phyloP scores from a whole-genome alignment of 2,113 vertebrate species.

The Hepsetus odoe region DNA sequence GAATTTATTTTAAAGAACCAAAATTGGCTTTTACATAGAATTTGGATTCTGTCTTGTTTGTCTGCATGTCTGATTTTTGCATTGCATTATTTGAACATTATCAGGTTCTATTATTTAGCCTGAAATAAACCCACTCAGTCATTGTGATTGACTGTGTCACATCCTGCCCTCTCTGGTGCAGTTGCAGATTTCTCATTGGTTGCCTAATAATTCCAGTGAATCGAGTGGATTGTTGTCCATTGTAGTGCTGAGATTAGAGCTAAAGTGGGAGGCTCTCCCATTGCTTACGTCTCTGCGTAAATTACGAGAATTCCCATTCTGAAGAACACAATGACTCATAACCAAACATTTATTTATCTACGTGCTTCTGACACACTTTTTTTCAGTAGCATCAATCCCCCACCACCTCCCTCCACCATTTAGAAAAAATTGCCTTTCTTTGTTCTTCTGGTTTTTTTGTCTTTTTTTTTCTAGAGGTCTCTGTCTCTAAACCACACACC shows the following conservation, averaged over 20 bases:
- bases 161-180: not conserved
- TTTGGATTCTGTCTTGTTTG: too few relatives aligned
- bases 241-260: not conserved
- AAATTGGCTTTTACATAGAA: too few relatives aligned
- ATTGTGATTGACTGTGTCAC: not conserved
- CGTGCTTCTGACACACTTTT: constrained; percentile 50
- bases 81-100: too few relatives aligned
- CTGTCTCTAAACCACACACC: constrained; percentile 51
- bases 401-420: constrained; percentile 21
- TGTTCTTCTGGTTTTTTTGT: constrained; percentile 30
- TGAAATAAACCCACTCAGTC: not conserved
- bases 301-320: not conserved
- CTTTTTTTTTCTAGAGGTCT: constrained; percentile 41
- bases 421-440: constrained; percentile 50
- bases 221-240: not conserved
- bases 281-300: too few relatives aligned
- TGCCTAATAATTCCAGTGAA: not conserved
- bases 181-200: not conserved
- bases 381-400: constrained; percentile 26
- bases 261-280: not conserved
- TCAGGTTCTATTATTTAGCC: not conserved
- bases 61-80: too few relatives aligned
- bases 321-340: constrained; percentile 43
- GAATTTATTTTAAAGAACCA: too few relatives aligned
- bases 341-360: constrained; percentile 19